Percentiles rank a stretch among this genome's conserved stretches.
phyloP scores from a whole-genome alignment of 2,113 vertebrate species.

The Euleptes europaea region DNA sequence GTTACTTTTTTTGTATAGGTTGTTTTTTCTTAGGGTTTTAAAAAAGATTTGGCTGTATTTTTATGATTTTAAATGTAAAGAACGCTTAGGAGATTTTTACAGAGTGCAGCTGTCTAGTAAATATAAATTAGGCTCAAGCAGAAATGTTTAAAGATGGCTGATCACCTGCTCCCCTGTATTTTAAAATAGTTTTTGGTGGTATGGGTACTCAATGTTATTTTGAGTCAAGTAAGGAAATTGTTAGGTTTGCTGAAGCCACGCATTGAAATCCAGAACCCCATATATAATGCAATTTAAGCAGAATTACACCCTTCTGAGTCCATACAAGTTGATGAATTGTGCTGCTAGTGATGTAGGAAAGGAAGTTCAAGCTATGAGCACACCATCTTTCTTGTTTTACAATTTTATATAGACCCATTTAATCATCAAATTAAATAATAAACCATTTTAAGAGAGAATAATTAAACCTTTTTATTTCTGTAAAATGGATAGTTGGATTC shows the following conservation, averaged over 20 bases:
- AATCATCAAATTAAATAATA: not conserved
- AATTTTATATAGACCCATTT: not conserved
- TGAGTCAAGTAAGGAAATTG: too few species aligned
- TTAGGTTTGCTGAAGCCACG: not conserved
- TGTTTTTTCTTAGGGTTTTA: too few species aligned
- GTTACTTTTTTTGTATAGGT: too few species aligned
- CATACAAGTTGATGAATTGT: too few species aligned
- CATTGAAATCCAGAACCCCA: not conserved
- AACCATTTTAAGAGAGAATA: not conserved
- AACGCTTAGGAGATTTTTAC: not conserved
- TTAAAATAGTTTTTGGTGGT: not conserved
- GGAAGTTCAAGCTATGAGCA: not conserved
- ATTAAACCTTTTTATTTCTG: not conserved
- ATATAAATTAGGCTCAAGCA: not conserved
- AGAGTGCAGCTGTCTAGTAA: not conserved
- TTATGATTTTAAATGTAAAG: not conserved
- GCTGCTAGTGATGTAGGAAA: too few species aligned
- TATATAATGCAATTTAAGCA: too few species aligned
- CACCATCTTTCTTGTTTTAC: not conserved
- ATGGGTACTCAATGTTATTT: not conserved
- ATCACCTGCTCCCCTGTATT: not conserved
- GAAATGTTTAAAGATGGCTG: not conserved
- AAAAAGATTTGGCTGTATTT: not conserved
- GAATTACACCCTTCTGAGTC: too few species aligned
- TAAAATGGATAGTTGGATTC: not conserved